Base-by-base conservation (phyloP, 2,888 invertebrate species). In the Sisyra terminalis region DNA sequence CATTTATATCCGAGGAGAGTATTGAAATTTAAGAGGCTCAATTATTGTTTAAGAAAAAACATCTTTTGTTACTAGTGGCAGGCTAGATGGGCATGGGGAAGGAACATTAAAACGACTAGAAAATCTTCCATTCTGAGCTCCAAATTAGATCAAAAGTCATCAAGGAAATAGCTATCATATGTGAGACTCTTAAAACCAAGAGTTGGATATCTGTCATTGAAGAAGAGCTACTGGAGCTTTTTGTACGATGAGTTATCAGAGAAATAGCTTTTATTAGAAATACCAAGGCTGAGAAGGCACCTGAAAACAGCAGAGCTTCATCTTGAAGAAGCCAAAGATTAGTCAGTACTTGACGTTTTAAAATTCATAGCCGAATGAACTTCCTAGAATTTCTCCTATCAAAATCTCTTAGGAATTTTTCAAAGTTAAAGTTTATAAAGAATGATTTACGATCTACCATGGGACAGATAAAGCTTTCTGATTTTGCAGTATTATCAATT, bases 301-400 rank as follows among this genome's bases (percentile, higher is more conserved):
- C 34, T 42, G 8, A 42, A 31, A 42, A 32, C 40, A 39, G 45
- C 29, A 11, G 16, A 46, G 31, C 14, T 46, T 46, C 40, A 32
- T 32, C 32, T 32, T 5, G 32, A 32, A 32, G 32, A 32, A 42
- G 40, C 32, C 16, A 46, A 35, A 46, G 14, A 42, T 31, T 45
- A 32, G 46, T 40, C 38, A 31, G 11, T 45, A 18, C 41, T 46
- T 32, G 40, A 46, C 36, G 32, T 45, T 46, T 45, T 45, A 40
- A 46, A 45, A 45, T 45, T 46, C 41, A 45, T 47, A 15, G 40
- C 46, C 24, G 46, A 46, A 46, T 45, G 46, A 17, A 46, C 34
- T 42, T 43, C 18, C 46, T 40, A 45, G 39, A 45, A 46, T 45
- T 46, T 43, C 30, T 45, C 38, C 40, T 34, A 29, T 39, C 47